Base-by-base conservation (phyloP, 2,113 vertebrate genomes). In the Solea senegalensis region DNA sequence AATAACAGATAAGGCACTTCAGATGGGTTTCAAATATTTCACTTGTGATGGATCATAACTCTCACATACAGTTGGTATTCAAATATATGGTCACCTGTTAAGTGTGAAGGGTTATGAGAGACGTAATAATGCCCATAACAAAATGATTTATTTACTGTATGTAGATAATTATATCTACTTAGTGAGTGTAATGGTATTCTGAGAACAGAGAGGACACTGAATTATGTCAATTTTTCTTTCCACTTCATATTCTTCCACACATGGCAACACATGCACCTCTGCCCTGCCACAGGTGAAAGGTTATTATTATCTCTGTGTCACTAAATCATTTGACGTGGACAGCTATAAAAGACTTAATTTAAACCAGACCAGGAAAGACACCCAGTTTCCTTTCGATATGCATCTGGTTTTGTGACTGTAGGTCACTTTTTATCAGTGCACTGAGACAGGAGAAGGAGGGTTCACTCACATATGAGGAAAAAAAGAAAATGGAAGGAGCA, bases 1-100 rank as follows among this genome's bases (percentile, higher is more conserved):
- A 83, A 85, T 83, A 84, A 82, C 74, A 86, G 83, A 83, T 28
- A 75, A 76, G 67, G 43, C 10, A 59, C 72, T 77, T 73, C 59
- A 56, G 41, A 70, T 45, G 21, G 39, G 27, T 26, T 65, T 50
- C 57, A 66, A 78, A 70, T 66, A 60, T 82, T 73, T 72, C 65
- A 50, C 3, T 6, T 51, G 11, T 28, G 75, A 72, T 7, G 69
- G 66, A 67, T 79, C 78, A 73, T 68, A 81, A 74, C 56, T 82
- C 85, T 72, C 27, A 65, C 9, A 10, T 45, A 12, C 45, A 76
- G 66, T 66, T 67, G 54, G 15, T 11, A 16, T 67, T 66, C 13
- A 28, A 40, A 78, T 53, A 51, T 63, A 27, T 21, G 62, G 75
- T 48, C 58, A 44, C 3, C 41, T 15, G 39, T 68, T 72, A 64